Base-by-base conservation (phyloP, 1,140 invertebrate genomes). In the Piezodorus guildinii region DNA sequence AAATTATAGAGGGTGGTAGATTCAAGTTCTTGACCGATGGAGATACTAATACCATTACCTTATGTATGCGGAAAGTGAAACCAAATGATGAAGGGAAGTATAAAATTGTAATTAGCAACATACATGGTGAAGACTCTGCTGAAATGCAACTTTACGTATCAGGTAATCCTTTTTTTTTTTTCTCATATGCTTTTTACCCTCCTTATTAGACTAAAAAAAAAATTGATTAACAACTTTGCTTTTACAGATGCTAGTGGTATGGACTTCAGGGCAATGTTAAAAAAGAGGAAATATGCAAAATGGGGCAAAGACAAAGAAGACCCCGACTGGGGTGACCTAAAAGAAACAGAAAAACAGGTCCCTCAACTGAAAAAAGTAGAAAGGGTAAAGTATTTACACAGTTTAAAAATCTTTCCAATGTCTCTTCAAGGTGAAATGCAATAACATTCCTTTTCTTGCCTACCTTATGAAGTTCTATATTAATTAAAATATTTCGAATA, bases 221-320 rank as follows among this genome's bases (percentile, higher is more conserved):
- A 10, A 17, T 59, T 25, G 16, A 49, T 14, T 49, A 6, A n/a
- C 2, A 49, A 19, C 25, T 34, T 58, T 63, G 3, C 62, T 70
- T 70, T 67, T 74, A 61, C 69, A 93, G 90, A 94, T 83, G 85
- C 94, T 66, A 91, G 90, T 77, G 93, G 91, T 71, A 93, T 98
- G 88, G 96, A 99, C 78, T 99, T 98, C 86, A 86, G 96, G 78
- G 84, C 94, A 66, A 91, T 97, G 86, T 80, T 99, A 65, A 97
- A 97, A 76, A 95, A 96, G 77, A 87, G 93, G 72, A 95, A 95
- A 77, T 94, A 94, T 72, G 88, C 90, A 70, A 94, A 95, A 82
- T 96, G 92, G 90, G 88, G 80, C 62, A 84, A 86, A 74, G 87
- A 95, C 65, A 87, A 96, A 67, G 85, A 86, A 54, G 91, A 94